Conservation (phyloP, 2,888 invertebrate genomes). For the Bibio marci region DNA sequence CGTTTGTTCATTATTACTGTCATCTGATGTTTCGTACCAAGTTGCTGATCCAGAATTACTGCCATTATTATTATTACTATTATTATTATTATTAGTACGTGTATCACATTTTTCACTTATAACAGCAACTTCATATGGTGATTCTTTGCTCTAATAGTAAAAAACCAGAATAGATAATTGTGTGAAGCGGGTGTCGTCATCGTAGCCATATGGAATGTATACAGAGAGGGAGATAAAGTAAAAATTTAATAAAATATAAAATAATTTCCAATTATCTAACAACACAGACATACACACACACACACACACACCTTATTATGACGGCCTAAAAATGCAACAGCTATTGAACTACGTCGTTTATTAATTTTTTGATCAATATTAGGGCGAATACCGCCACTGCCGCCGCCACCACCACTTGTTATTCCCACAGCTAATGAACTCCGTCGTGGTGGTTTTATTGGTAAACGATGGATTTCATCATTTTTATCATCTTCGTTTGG, state of each 20-base stretch:
- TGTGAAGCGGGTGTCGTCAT: too few species aligned
- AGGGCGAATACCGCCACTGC: neutral
- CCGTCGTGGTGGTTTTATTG: conserved; percentile 24
- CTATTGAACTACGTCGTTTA: conserved; percentile 30
- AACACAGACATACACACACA: too few species aligned
- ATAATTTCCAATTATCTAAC: too few species aligned
- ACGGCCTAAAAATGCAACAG: conserved; percentile 23
- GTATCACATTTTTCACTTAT: conserved; percentile 27
- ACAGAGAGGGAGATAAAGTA: too few species aligned
- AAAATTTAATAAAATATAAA: too few species aligned
- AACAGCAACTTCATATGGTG: conserved; percentile 25
- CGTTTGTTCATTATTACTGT: too few species aligned
- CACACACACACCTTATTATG: conserved; percentile 11
- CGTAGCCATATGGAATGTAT: too few species aligned
- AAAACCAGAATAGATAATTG: too few species aligned
- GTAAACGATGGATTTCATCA: conserved; percentile 4
- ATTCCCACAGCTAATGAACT: conserved; percentile 26
- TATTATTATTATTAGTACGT: conserved; percentile 3
- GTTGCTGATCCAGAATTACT: conserved; percentile 3
- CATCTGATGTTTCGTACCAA: too few species aligned
- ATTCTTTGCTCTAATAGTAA: conserved; percentile 12
- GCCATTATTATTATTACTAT: conserved; percentile 1
- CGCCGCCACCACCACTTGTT: conserved; percentile 16
- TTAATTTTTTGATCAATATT: conserved; percentile 17
- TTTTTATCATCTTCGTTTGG: conserved; percentile 12